Conservation (phyloP, 2,797 vertebrate species). For the Gymnoscopelus microlampas region DNA sequence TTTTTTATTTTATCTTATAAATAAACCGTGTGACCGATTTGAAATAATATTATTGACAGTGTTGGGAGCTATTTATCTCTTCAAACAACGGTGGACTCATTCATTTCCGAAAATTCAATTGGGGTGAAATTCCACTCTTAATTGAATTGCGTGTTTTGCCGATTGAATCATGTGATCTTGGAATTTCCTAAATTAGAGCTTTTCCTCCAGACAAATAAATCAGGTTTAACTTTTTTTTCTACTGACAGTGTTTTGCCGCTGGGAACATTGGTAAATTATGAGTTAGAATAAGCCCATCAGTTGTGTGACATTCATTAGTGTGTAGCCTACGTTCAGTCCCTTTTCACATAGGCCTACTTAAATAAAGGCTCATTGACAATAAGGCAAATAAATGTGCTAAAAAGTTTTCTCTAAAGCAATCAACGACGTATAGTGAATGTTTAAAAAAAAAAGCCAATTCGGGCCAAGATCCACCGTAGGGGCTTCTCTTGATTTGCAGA, state of each 20-base stretch:
- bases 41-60: not conserved
- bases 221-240: conserved; percentile 17
- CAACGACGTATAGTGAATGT: too few species aligned
- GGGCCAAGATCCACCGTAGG: too few species aligned
- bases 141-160: conserved; percentile 40
- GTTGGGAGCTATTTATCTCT: not conserved
- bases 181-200: conserved; percentile 41
- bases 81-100: not conserved
- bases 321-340: not conserved
- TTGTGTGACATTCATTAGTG: not conserved
- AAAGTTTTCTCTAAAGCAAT: too few species aligned
- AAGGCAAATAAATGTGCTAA: too few species aligned
- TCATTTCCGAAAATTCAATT: conserved; percentile 12
- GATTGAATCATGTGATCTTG: conserved; percentile 56
- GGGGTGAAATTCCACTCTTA: conserved; percentile 47
- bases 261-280: too few species aligned
- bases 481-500: not conserved
- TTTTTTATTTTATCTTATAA: conserved; percentile 15
- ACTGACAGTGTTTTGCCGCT: not conserved
- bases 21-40: not conserved
- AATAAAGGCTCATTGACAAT: too few species aligned
- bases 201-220: conserved; percentile 18
- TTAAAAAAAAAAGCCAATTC: too few species aligned
- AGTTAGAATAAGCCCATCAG: not conserved
- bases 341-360: too few species aligned